Base-by-base conservation (phyloP, 1,140 invertebrate genomes). In the Chironomus tepperi region DNA sequence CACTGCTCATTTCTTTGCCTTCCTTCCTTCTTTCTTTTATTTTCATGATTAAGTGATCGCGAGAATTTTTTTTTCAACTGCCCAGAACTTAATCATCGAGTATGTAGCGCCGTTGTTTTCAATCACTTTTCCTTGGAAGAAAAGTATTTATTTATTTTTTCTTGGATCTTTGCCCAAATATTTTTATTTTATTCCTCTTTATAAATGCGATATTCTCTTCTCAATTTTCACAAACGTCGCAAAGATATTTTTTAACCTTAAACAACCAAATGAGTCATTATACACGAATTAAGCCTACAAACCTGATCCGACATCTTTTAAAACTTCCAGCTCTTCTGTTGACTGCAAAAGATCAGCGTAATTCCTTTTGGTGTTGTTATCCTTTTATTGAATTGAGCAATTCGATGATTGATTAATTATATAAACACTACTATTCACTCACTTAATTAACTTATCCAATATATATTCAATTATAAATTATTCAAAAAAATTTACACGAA, bases 141-240 rank as follows among this genome's bases (percentile, higher is more conserved):
- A 57, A n/a, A n/a, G n/a, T n/a, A 15, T 15, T n/a, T 12, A 5
- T 47, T 1, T 43, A 43, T 47, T n/a, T n/a, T 57, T 57, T 57
- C 47, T 57, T 57, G 47, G 47, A 57, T n/a, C 12, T n/a, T 57
- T 57, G 47, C 47, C 47, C 47, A 57, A 57, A 57, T 57, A 12
- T 57, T 57, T 57, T 57, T 12, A 47, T 57, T 57, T 57, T 12
- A 34, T 34, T 57, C 47, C n/a, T 57, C 12, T 34, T 34, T 34
- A 34, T 5, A 34, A 47, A 10, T 47, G 43, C 15, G 12, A 57
- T 57, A 57, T 57, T n/a, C 8, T 57, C 47, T 57, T 57, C 47
- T 57, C 47, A 57, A 57, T 57, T 57, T 57, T 57, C 47, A 57
- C n/a, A 57, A 57, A 15, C 47, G 47, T 57, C 47, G 47, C n/a